Conservation (phyloP, 2,797 vertebrate species). For the Schizopygopsis pylzovi region DNA sequence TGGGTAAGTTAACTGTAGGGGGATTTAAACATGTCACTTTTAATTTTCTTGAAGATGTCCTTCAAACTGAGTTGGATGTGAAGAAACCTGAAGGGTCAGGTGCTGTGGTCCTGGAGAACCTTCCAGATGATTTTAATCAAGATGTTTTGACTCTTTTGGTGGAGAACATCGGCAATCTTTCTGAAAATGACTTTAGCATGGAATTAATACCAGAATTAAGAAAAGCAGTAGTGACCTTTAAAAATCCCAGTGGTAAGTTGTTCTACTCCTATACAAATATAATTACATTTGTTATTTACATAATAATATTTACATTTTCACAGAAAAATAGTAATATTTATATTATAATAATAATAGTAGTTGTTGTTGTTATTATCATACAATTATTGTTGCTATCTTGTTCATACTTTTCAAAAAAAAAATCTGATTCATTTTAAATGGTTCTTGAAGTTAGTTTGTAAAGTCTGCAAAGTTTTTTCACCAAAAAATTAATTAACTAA, state of each 20-base stretch:
- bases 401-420: no score
- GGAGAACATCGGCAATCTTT: conserved; percentile 61
- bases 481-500: no score
- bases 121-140: conserved; percentile 39
- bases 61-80: not conserved
- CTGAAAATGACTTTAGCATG: conserved; percentile 61
- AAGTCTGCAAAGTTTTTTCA: no score
- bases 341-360: no score
- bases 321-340: not conserved
- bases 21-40: not conserved
- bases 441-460: no score
- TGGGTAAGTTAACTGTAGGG: not conserved
- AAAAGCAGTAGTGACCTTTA: conserved; percentile 70
- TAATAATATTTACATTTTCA: not conserved
- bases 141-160: conserved; percentile 71
- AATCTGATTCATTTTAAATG: no score
- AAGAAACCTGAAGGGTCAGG: conserved; percentile 3
- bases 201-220: conserved; percentile 70
- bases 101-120: conserved; percentile 66
- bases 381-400: not conserved
- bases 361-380: not conserved
- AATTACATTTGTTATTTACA: not conserved
- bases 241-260: conserved; percentile 60
- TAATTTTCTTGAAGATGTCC: not conserved
- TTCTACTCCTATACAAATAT: not conserved